Base-by-base conservation (phyloP, 2,797 vertebrate species). In the Anguilla obscura region DNA sequence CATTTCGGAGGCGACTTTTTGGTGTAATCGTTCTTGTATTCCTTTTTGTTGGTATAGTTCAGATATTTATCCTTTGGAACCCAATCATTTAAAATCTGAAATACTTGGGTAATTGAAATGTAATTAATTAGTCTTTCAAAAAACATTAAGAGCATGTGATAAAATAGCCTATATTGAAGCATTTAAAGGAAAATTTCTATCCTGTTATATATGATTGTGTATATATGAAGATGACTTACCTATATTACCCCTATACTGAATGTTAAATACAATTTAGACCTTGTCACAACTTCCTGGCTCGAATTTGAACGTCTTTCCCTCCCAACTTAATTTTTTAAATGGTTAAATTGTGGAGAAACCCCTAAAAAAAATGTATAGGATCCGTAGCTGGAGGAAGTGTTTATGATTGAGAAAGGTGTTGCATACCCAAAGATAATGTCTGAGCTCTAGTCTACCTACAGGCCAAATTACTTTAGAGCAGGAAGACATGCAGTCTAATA, bases 401-500 rank as follows among this genome's bases (percentile, higher is more conserved):
- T 95, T 94, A 92, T 91, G 90, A 91, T 91, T 92, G 90, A 89
- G 93, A 97, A 97, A 97, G 95, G 95, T 97, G 97, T 97, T 96
- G 95, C 93, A 92, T 94, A 95, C 94, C 93, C 93, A 92, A 96
- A 96, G 97, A 96, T 95, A 96, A 96, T 95, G 96, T 97, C 92
- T 93, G 94, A 95, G 93, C 94, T 96, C 95, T 96, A 97, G 74
- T 96, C 94, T 97, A 96, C 74, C 74, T 79, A 79, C 33, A 7
- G 74, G 74, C 36, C 74, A 93, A 96, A 97, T 97, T 95, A 94
- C 96, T 98, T 98, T 97, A 98, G 96, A 97, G 96, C 98, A 98
- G 98, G 99, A 99, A 99, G 98, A 96, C 95, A 91, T 92, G 87
- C 90, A 96, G 96, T 96, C 96, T 97, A 97, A 99, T 99, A 99